Conservation (phyloP, 2,797 vertebrate genomes). For the Trichosurus vulpecula region DNA sequence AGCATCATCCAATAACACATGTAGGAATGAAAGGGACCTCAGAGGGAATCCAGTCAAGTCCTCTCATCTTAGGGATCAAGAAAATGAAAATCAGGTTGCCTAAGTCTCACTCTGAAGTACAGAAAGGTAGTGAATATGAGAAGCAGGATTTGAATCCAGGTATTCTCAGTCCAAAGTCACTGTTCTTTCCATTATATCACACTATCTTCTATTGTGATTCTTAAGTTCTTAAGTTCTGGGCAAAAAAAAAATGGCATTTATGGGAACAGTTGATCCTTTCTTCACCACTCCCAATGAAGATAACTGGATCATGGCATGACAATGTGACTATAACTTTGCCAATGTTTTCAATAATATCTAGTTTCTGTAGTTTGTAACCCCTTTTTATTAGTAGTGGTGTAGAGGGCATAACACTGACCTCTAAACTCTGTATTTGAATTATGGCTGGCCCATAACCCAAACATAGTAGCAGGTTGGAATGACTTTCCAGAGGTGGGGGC, state of each 20-base stretch:
- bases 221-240: no score
- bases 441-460: background rate
- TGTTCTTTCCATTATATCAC: no score
- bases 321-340: no score
- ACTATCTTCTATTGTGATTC: no score
- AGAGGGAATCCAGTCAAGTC: background rate
- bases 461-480: background rate
- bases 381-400: no score
- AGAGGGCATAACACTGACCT: background rate
- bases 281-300: no score
- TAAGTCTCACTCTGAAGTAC: background rate
- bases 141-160: background rate
- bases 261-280: no score
- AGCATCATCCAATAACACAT: background rate
- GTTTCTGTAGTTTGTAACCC: no score
- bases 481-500: background rate
- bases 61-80: background rate
- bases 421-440: background rate
- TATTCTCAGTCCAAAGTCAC: background rate
- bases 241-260: no score
- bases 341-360: no score
- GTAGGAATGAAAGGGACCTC: background rate
- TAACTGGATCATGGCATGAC: no score
- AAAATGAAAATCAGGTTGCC: background rate
- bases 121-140: background rate